Base-by-base conservation (phyloP, 2,888 invertebrate genomes). In the Glomeris marginata region DNA sequence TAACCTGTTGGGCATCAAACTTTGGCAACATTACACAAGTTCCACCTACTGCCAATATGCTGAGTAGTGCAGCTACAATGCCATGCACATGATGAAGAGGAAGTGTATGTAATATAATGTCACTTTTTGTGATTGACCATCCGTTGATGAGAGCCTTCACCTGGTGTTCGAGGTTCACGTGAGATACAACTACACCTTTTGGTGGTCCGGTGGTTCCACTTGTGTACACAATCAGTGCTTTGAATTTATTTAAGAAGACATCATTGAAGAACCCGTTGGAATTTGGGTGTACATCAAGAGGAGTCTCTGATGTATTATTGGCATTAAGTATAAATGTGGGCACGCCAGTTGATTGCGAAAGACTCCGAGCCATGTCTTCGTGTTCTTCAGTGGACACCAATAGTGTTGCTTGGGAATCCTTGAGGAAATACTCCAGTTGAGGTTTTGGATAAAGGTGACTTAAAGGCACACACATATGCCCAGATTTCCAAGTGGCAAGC, bases 401-500 rank as follows among this genome's bases (percentile, higher is more conserved):
- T 1, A 86, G 64, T 56, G 74, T 75, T 1, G 81, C 73, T 52
- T 76, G 72, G 49, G 80, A 79, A 68, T 88, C 84, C 35, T 72
- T 70, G 18, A 86, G 69, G 64, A 80, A 85, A 66, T 85, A 85
- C 59, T 83, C 77, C 15, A 86, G 70, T 64, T 84, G 73, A 2
- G 78, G 74, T 18, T 75, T 68, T 1, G 88, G 83, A 62, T 87
- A 84, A 1, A 75, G 67, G 0, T 77, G 72, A 52, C 80, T 81
- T 37, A 92, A 68, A 0, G 91, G 90, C 1, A 92, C 83, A 36
- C 82, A 88, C 56, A 85, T 80, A 64, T 87, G 84, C 0, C 87
- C 87, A 2, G 80, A 77, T 74, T 88, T 83, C 90, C 90, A 91
- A 59, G 82, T 81, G 0, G 84, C 87, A 84, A 86, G 88, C 60